Base-by-base conservation (phyloP, 2,888 invertebrate genomes). In the Chrysodeixis includens region DNA sequence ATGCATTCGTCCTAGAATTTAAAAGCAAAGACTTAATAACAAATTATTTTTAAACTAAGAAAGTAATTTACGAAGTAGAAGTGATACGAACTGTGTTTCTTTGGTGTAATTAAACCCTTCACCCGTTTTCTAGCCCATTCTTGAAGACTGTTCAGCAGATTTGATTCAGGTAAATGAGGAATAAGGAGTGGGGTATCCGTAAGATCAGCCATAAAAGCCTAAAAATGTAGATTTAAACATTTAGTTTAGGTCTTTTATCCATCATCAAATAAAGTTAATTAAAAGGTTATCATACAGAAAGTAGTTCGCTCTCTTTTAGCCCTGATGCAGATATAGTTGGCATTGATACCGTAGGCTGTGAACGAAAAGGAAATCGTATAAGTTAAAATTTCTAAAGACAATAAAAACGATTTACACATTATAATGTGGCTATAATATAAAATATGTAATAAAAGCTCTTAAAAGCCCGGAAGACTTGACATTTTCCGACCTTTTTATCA, bases 1-100 rank as follows among this genome's bases (percentile, higher is more conserved):
- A 56, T 98, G 88, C 30, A 98, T 97, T 85, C 97, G 97, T 95
- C 98, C 98, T 98, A 91, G 32, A 95, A 96, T 68, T 97, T 98
- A 98, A 90, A 30, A 95, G 95, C 69, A 30, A 22, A 40, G 35
- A 6, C 6, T 26, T 56, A 30, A 4, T 4, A 7, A 12, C 10
- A 35, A 7, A 4, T 35, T 12, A 35, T 30, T 9, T 3, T 12
- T 8, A 35, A 32, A 1, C 1, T 32, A 32, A 4, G 10, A 32
- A 32, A 1, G 10, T 12, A 35, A 14, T 14, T 14, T 14, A 12
- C 30, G 6, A 14, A 35, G 14, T 35, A 6, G 1, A 3, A 40
- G 6, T n/a, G n/a, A 30, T 14, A 69, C 90, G 63, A 73, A 93
- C 94, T 92, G 30, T 89, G 85, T n/a, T 83, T 32, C 46, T 79